Evolutionary conservation across 1,140 invertebrate genomes (phyloP).

Genomic region (Tribolium madens): DNA sequence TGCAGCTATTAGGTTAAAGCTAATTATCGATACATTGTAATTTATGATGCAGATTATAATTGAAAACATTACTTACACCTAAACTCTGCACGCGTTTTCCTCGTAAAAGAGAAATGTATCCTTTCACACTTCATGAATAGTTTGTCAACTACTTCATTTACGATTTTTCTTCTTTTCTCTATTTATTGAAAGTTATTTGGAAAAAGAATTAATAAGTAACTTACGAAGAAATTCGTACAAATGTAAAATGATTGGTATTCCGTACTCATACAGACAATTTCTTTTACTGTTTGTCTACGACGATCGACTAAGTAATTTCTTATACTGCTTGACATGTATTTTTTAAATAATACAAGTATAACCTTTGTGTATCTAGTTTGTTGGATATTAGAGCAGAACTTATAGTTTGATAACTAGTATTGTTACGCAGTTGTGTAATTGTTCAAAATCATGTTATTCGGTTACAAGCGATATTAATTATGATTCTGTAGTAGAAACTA

Average conservation of each 20-base stretch:
- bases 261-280: background rate
- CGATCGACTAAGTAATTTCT: background rate
- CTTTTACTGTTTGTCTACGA: slow-evolving; percentile 8
- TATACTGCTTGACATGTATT: background rate
- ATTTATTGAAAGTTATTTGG: slow-evolving; percentile 3
- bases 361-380: background rate
- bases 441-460: background rate
- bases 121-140: slow-evolving; percentile 20
- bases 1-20: background rate
- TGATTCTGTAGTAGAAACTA: background rate
- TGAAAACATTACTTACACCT: slow-evolving; percentile 18
- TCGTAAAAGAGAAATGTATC: slow-evolving; percentile 33
- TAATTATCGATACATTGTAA: background rate
- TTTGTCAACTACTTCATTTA: background rate
- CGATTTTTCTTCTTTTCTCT: background rate
- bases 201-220: background rate
- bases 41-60: background rate
- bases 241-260: slow-evolving; percentile 18
- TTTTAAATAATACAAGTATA: background rate
- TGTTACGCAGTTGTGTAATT: background rate
- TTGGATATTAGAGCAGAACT: slow-evolving; percentile 10
- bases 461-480: slow-evolving; percentile 7
- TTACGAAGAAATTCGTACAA: background rate
- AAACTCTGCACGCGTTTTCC: slow-evolving; percentile 12
- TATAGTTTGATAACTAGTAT: slow-evolving; percentile 5